Evolutionary conservation across 2,888 invertebrate species (phyloP), one percentile per base, ranked within the genome.

Genomic region (Drosophila tanythrix): DNA sequence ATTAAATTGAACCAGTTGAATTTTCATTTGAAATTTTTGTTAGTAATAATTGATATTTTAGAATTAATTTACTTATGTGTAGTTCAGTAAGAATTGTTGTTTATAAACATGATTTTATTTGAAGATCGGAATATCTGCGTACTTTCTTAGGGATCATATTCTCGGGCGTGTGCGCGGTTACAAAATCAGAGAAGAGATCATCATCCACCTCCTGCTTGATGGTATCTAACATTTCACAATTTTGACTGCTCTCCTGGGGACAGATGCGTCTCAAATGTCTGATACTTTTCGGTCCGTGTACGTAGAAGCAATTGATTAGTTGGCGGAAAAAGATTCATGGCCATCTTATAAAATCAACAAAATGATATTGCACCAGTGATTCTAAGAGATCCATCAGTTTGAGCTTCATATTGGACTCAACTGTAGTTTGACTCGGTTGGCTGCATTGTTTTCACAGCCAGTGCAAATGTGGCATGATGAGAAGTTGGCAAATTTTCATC

Each of bases 281-380:
- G 31, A 3, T 65, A 21, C 15, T 33, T 65, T 52, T 69, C 68
- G 0, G 7, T 3, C 15, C 52, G 66, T 5, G 51, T 52, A 40
- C 55, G 58, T 51, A 65, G 66, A n/a, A 69, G 21, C 21, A 66
- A 27, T 31, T 66, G 51, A 29, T 66, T 69, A 11, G 66, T 69
- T 18, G 66, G 68, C 15, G 68, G 68, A 52, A 69, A 69, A 4
- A 65, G 21, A 21, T 29, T 65, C 68, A 66, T 52, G 13, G 66
- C 66, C 57, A 66, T 36, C 18, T 31, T 66, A 36, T 69, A 43
- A 29, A n/a, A 11, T n/a, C 57, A 5, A 18, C 36, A 25, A 66
- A 36, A 43, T 46, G n/a, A 13, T 21, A 46, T 29, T 15, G 7
- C 13, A 57, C n/a, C 8, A 52, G 21, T 3, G 13, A 25, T 21